Conservation (phyloP, 2,797 vertebrate species). For the Helarctos malayanus region DNA sequence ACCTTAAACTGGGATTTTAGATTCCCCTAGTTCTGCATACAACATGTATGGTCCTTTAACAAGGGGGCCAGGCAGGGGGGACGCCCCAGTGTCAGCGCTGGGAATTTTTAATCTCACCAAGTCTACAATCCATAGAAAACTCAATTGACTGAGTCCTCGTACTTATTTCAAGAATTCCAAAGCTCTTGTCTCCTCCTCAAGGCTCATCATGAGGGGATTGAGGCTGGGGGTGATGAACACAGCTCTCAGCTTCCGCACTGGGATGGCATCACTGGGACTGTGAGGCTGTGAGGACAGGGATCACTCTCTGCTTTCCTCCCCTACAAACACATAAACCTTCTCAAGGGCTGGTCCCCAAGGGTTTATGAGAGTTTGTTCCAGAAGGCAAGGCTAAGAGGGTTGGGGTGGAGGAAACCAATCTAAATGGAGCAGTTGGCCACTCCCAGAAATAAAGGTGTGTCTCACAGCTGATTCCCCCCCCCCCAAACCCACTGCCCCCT, state of each 20-base stretch:
- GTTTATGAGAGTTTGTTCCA: slow-evolving; percentile 74
- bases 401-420: slow-evolving; percentile 1
- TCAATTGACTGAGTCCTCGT: slow-evolving; percentile 14
- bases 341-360: slow-evolving; percentile 79
- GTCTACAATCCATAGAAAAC: slow-evolving; percentile 30
- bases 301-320: background rate
- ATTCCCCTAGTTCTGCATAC: background rate
- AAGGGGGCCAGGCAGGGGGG: background rate
- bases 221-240: background rate
- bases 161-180: slow-evolving; percentile 60
- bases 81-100: background rate
- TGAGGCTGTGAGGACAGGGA: slow-evolving; percentile 4
- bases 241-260: background rate
- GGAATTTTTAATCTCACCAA: slow-evolving; percentile 53
- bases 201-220: background rate
- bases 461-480: background rate
- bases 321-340: slow-evolving; percentile 73
- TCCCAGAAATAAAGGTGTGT: background rate
- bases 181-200: slow-evolving; percentile 20
- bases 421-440: background rate
- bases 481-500: background rate
- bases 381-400: slow-evolving; percentile 5
- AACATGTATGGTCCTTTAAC: background rate
- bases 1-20: slow-evolving; percentile 21
- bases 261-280: background rate